A percentile compares a stretch with the other conserved stretches of the same genome.
Conservation (phyloP, 2,113 vertebrate genomes). For the Heterochromis multidens region DNA sequence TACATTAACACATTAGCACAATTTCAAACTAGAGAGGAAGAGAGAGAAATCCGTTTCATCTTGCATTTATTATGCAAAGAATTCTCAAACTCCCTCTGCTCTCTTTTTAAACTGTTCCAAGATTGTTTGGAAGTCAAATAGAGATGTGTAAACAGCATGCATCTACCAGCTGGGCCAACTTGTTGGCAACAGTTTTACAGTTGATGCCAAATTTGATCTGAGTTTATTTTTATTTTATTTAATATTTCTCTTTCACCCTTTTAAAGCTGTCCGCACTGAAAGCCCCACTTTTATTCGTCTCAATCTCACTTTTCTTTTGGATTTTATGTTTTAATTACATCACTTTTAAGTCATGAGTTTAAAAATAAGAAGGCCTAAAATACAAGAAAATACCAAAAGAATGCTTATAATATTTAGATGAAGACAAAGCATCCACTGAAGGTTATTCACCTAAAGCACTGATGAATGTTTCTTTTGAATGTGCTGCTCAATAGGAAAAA, state of each 20-base stretch:
- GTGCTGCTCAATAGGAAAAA: not conserved
- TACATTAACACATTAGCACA: conserved; percentile 14
- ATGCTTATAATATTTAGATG: not conserved
- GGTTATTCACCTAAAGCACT: not conserved
- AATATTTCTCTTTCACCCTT: not conserved
- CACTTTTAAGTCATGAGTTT: not conserved
- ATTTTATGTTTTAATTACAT: not conserved
- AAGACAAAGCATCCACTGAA: not conserved
- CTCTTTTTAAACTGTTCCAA: conserved; percentile 55
- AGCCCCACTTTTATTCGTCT: not conserved
- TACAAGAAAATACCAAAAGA: not conserved
- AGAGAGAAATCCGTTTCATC: conserved; percentile 11
- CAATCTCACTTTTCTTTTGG: not conserved
- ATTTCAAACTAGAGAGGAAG: conserved; percentile 12
- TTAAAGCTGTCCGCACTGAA: not conserved
- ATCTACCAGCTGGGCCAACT: conserved; percentile 46
- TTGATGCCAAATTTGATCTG: conserved; percentile 29
- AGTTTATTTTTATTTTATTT: conserved; percentile 29
- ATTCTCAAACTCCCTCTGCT: conserved; percentile 40
- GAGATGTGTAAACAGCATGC: conserved; percentile 59
- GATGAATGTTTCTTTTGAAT: not conserved
- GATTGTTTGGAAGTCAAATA: conserved; percentile 64
- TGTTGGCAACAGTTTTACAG: conserved; percentile 26
- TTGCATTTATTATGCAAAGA: conserved; percentile 55
- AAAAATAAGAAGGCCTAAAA: not conserved